Evolutionary conservation across 2,113 vertebrate species (phyloP), one percentile per base, ranked within the genome.

Genomic region (Furnarius figulus): DNA sequence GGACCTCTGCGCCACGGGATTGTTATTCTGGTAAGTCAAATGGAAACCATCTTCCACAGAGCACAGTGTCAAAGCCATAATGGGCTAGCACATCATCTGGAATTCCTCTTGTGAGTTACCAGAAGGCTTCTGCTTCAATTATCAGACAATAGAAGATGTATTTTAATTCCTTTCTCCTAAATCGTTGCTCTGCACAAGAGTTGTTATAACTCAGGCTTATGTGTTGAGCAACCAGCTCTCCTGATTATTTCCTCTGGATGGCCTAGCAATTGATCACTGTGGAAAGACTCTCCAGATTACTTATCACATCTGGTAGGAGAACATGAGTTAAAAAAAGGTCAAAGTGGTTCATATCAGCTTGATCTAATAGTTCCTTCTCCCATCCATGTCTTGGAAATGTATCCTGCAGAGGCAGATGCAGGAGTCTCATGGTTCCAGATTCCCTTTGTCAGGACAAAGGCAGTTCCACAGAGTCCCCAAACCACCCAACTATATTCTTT

Each of bases 1-100:
- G 99, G 99, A 4, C 99, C 99, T 0, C 98, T 99, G 66, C 98
- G 96, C 15, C 98, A 99, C 25, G 98, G 98, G 74, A 98, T 99
- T 72, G 97, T 98, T 5, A 97, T 99, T 61, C 98, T 99, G 99
- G 99, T 99, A 88, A 98, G 98, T 96, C 71, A 7, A 19, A 90
- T 62, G 77, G 56, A 86, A 95, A 95, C 63, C 88, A 39, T 89
- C 88, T 90, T 89, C 93, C 33, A 8, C 1, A 2, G 85, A 81
- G 55, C 56, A 46, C 33, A 22, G 1, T 33, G 42, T 79, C 74
- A 52, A 70, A 80, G 62, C 79, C 62, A 66, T 58, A 35, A 65
- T 6, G 27, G 61, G 24, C 63, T 58, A 37, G 72, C 76, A 50
- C 23, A 14, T 81, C 73, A 24, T 78, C 72, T 81, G 89, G 19